A percentile compares a stretch with the other conserved stretches of the same genome.
Evolutionary conservation across 2,113 vertebrate species (phyloP).

Genomic region (Heterotilapia buettikoferi): DNA sequence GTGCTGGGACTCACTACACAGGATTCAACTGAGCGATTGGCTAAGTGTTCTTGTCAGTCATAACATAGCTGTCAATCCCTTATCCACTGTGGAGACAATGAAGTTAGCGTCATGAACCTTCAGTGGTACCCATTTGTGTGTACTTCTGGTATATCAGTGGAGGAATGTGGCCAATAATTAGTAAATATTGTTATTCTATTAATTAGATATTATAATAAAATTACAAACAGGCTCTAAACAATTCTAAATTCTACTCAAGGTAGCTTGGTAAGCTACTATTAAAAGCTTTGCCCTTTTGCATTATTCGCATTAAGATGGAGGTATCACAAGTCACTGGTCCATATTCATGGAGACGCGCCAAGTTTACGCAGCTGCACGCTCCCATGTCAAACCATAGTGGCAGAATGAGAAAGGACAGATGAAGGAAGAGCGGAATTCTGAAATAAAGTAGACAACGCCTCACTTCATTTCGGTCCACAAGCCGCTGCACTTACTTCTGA

Average conservation of each 20-base stretch:
- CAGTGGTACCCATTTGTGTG: neutral
- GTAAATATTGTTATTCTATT: neutral
- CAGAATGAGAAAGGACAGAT: neutral
- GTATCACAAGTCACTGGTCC: neutral
- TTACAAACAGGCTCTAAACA: neutral
- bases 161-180: neutral
- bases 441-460: neutral
- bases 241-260: neutral
- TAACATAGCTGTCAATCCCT: conserved; percentile 61
- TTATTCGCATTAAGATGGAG: neutral
- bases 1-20: conserved; percentile 36
- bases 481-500: conserved; percentile 9
- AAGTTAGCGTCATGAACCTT: neutral
- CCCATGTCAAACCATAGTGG: neutral
- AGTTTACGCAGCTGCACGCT: conserved; percentile 2
- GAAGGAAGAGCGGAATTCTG: neutral
- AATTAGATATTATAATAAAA: neutral
- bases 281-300: neutral
- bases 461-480: neutral
- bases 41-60: conserved; percentile 68
- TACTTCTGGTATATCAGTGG: neutral
- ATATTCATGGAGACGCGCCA: neutral
- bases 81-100: conserved; percentile 44
- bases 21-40: conserved; percentile 60
- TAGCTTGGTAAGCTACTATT: neutral